These are phyloP conservation scores for Zosterops borbonicus DNA, from an alignment of 2,113 vertebrate species.

Conservation along the genomic window DNA sequence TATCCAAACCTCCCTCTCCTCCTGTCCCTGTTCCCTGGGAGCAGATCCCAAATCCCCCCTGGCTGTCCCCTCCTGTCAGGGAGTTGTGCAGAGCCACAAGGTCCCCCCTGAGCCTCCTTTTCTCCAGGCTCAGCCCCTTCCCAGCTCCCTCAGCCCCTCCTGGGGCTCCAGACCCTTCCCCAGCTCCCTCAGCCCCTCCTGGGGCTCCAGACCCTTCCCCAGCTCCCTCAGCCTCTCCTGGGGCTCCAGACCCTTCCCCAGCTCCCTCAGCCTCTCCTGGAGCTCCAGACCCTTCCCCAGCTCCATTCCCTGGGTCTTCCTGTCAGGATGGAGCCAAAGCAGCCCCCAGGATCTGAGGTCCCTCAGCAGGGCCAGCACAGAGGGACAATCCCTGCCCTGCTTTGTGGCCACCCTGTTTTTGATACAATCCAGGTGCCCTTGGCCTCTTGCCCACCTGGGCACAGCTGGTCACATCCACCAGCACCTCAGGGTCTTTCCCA, in stretches of 20 bases:
- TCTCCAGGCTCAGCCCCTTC: background rate
- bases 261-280: background rate
- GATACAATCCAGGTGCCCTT: background rate
- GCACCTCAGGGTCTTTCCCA: background rate
- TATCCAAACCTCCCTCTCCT: background rate
- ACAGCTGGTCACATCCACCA: background rate
- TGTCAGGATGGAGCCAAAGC: accelerated
- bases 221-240: too few species aligned
- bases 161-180: too few species aligned
- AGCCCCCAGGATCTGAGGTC: too few species aligned
- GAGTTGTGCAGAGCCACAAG: background rate
- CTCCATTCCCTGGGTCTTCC: background rate
- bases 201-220: too few species aligned
- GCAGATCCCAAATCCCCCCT: accelerated
- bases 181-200: too few species aligned
- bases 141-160: too few species aligned
- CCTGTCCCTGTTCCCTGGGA: background rate
- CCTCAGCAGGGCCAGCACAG: background rate
- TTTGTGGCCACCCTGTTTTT: background rate
- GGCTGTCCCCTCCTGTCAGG: background rate
- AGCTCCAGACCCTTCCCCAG: background rate
- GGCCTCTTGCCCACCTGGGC: background rate
- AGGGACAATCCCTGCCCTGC: background rate
- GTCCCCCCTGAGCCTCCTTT: background rate
- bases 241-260: background rate